Base-by-base conservation (phyloP, 2,888 invertebrate genomes). In the Rhorus exstirpatorius region DNA sequence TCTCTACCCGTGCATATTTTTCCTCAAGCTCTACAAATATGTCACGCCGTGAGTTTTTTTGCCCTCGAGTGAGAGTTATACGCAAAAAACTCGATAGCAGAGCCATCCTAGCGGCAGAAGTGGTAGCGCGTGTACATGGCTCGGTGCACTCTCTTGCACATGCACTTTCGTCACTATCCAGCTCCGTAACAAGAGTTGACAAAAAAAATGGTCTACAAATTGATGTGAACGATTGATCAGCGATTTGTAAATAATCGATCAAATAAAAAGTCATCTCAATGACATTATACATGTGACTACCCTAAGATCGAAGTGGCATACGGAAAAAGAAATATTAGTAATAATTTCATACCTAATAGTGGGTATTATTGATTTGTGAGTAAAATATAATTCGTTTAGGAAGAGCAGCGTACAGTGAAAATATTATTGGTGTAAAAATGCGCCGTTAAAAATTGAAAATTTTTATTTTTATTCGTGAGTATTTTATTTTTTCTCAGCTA, bases 41-140 rank as follows among this genome's bases (percentile, higher is more conserved):
- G 53, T 44, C 35, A 31, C 68, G 60, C 75, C 85, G 74, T 60
- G 68, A n/a, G 63, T 61, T 79, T 87, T 87, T 86, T 87, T 87
- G 80, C 83, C 77, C 21, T 41, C 67, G 78, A 35, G 49, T 38
- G 35, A 49, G 49, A 72, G 60, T 79, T 74, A 67, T 78, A 84
- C 85, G 84, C 84, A 86, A 86, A 86, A 74, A 60, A 74, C 70
- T 70, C 70, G 41, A 53, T 70, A 31, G 61, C 77, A n/a, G 19
- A 63, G 53, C 61, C 31, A 21, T 61, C 51, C 61, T 35, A 21
- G 79, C 26, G 24, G 53, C 60, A 65, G 31, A 8, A n/a, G 38
- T 6, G 14, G 41, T 7, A 14, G 63, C 65, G 55, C 67, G 80
- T 79, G 63, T 61, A 71, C 68, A 74, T 55, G 68, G 80, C 65